Base-by-base conservation (phyloP, 2,888 invertebrate species). In the Punctoribates punctum region DNA sequence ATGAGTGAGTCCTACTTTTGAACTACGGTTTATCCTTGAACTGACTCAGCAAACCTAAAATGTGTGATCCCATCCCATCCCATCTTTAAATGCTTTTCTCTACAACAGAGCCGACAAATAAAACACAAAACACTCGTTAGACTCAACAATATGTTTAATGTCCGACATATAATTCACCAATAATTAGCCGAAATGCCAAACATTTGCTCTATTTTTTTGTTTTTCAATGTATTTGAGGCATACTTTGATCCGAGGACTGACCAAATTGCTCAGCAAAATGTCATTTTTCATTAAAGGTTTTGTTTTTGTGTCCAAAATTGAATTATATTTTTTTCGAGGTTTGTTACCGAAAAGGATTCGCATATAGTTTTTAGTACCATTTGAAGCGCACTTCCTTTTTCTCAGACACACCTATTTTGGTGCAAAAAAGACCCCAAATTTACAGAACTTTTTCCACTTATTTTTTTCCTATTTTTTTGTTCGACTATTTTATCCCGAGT, bases 381-480 rank as follows among this genome's bases (percentile, higher is more conserved):
- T 70, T 42, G 70, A 70, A 70, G 70, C 70, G 70, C 42, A 70
- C 70, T 70, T 70, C 70, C 70, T 70, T 70, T 70, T 70, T 70
- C 70, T 70, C 70, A 70, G 70, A 38, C 70, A 70, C 70, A 70
- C 70, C 70, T 70, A 42, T 70, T 38, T 42, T 54, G 23, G 8
- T 29, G 42, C 29, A 38, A 70, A 65, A 60, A 70, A 70, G 70
- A 38, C 42, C 20, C 38, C 38, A 70, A 70, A 70, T 23, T 70
- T 70, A 20, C 42, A 15, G 5, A 34, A 70, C 38, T 70, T 70
- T 70, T 70, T 70, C 13, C 70, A 25, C 3, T 51, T 15, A 38
- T 70, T 70, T 62, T 17, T 20, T 38, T 67, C 3, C n/a, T 15
- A 38, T 70, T 70, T 62, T 17, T 20, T 38, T 67, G n/a, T 67